Base-by-base conservation (phyloP, 2,888 invertebrate genomes). In the Diarsia dahlii region DNA sequence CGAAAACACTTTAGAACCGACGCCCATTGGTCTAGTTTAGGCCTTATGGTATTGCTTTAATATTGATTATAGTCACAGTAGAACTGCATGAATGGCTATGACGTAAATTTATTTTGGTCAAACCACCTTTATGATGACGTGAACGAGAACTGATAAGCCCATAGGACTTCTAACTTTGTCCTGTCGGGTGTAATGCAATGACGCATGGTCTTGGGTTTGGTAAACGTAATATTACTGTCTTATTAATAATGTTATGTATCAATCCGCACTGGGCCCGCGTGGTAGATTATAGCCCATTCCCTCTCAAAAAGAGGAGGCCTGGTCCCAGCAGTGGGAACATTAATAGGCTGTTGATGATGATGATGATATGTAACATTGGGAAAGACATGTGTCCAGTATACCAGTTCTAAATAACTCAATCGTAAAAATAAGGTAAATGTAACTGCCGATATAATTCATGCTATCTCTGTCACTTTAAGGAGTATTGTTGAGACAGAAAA, bases 161-260 rank as follows among this genome's bases (percentile, higher is more conserved):
- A 9, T 48, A 15, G 2, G 13, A 28, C 48, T 50, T 13, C 12
- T 10, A 23, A 79, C 45, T 58, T 56, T 10, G 10, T 34, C 20
- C 45, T 12, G 45, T 45, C 6, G 20, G 15, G 1, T 58, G n/a
- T 58, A 50, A 66, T n/a, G 6, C n/a, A 45, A 77, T 78, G 69
- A 58, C 71, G 58, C 34, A 60, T 10, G 20, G 6, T 23, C 20
- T 39, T 71, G 23, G 12, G 50, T 71, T 50, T 28, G 13, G 50
- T 3, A 15, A 23, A 48, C 34, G 39, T 39, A 50, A 50, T 39
- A 39, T 71, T 23, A 48, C 20, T 23, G 50, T 28, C 28, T n/a
- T n/a, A n/a, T n/a, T n/a, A n/a, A n/a, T n/a, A n/a, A n/a, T n/a
- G n/a, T n/a, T n/a, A n/a, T n/a, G n/a, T n/a, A n/a, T n/a, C n/a